Percentiles rank a stretch among this genome's conserved stretches.
These are phyloP conservation scores for Resseliella maxima DNA, from an alignment of 2,888 invertebrate genomes.

Conservation along the genomic window DNA sequence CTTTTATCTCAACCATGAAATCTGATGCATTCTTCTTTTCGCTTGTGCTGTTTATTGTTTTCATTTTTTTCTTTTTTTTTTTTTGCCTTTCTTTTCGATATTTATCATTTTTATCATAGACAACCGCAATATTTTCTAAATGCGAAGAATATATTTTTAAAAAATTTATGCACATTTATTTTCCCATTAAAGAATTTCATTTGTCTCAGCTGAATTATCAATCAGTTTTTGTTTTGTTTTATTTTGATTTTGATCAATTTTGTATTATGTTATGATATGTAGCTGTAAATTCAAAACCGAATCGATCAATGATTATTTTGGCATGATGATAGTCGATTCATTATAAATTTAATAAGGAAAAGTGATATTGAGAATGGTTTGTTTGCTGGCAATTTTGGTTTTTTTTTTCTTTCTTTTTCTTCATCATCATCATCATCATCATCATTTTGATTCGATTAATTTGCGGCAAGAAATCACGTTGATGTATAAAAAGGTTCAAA, in stretches of 20 bases:
- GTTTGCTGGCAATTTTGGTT: neutral
- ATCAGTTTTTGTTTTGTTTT: neutral
- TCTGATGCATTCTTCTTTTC: neutral
- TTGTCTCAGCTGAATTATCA: constrained; percentile 19
- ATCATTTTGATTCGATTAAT: neutral
- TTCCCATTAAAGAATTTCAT: constrained; percentile 1
- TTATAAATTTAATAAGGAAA: constrained; percentile 47
- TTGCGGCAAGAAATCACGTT: neutral
- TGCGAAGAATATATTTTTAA: neutral
- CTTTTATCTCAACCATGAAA: neutral
- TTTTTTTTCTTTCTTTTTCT: neutral
- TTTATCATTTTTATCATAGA: neutral
- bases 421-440: no score
- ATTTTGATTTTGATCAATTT: neutral
- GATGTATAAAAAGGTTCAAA: no score
- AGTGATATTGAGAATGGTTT: constrained; percentile 13
- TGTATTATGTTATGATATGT: neutral
- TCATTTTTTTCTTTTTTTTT: neutral
- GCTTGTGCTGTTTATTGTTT: no score
- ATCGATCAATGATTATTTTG: neutral
- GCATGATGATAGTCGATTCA: neutral
- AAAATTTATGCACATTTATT: constrained; percentile 37
- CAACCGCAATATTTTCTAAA: neutral
- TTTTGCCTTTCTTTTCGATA: no score
- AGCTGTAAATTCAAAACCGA: neutral